Base-by-base conservation (phyloP, 1,140 invertebrate species). In the Drosophila tristis region DNA sequence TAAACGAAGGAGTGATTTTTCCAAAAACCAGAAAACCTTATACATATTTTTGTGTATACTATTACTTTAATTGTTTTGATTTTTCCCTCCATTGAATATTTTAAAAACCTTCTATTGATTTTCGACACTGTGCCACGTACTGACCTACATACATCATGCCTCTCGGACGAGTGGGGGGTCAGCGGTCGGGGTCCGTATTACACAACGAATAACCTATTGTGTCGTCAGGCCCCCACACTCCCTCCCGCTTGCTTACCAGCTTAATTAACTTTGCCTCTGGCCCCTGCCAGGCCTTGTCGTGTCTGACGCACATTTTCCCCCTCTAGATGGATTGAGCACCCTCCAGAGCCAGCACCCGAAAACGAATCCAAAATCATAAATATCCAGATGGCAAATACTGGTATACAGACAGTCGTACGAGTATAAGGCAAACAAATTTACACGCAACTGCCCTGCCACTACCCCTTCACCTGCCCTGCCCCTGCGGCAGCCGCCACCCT, bases 191-290 rank as follows among this genome's bases (percentile, higher is more conserved):
- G 44, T 44, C 25, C 20, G 45, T 49, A 26, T 39, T 59, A 68
- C 59, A 48, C 64, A 85, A 85, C 64, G 58, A 64, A 80, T 78
- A 78, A 53, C 49, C 56, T 64, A 71, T 84, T 82, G 74, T 78
- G 70, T 54, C 70, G 47, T 51, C 44, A 65, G 62, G 43, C 9
- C 9, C 35, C 35, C 11, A 0, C 35, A 4, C 35, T 4, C 35
- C 0, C 9, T 13, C 35, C 11, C 35, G 0, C 35, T 4, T 4
- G 26, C 50, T 43, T 25, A 51, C 55, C 43, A 68, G 78, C 86
- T 87, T 87, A 87, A 87, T 87, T 87, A 87, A 73, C 60, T 82
- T 81, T 61, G 20, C 4, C 26, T 42, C 31, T n/a, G 42, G 45
- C 53, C 44, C 15, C n/a, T 20, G 9, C 11, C 35, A 11, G 13